Base-by-base conservation (phyloP, 2,888 invertebrate species). In the Drosophila percnosoma region DNA sequence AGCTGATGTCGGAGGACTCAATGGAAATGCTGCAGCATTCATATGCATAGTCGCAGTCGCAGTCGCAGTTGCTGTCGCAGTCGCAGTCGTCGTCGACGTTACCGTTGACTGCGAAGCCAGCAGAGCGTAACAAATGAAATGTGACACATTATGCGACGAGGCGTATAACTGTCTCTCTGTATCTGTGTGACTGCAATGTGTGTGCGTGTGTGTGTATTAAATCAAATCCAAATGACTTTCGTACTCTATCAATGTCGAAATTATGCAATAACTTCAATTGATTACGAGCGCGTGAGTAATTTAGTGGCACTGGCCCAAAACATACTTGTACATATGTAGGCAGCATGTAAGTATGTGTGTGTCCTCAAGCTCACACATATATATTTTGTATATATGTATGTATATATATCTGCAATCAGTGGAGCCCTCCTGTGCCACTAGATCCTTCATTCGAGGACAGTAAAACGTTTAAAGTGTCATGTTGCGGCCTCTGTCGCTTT, bases 121-220 rank as follows among this genome's bases (percentile, higher is more conserved):
- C 78, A 74, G 78, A 81, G 86, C 83, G 83, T 73, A 73, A 80
- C 89, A 88, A 88, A 86, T 88, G 90, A 86, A 86, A 88, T 86
- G 87, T 90, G 90, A 88, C 85, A 86, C 87, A 88, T 86, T 72
- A 90, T 90, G 90, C 89, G 87, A 83, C 83, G 83, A 83, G 82
- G 88, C 85, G 85, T 72, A 85, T 89, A 88, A 88, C 90, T 85
- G 88, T 83, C 81, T 72, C 66, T 71, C 68, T 58, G 58, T 61
- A 29, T 40, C 33, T 38, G 34, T 68, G 48, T 45, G 48, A 53
- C n/a, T 68, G 64, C 58, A 58, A 4, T 24, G 15, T 57, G 11
- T 55, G 10, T 36, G 11, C 42, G 29, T 51, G 18, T 36, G 13
- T 63, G 52, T 65, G 78, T 74, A 78, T 88, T 88, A 90, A 83